Conservation (phyloP, 1,140 invertebrate species). For the Papilio glaucus region DNA sequence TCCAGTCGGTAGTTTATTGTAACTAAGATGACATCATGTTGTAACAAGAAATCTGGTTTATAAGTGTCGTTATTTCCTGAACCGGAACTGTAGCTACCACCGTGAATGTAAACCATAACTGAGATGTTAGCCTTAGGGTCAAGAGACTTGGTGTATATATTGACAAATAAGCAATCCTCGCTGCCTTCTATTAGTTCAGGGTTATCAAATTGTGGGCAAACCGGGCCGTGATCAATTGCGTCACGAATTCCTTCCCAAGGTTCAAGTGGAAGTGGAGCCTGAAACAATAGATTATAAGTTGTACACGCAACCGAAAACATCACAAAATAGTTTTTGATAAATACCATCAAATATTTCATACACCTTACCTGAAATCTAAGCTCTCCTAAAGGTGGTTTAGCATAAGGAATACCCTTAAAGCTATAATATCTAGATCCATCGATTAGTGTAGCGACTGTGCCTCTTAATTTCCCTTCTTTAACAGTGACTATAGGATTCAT, state of each 20-base stretch:
- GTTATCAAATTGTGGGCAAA: slow-evolving; percentile 51
- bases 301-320: neutral
- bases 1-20: slow-evolving; percentile 88
- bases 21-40: slow-evolving; percentile 86
- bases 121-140: slow-evolving; percentile 42
- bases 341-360: neutral
- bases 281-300: slow-evolving; percentile 35
- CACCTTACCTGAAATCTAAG: slow-evolving; percentile 31
- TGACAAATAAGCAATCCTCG: slow-evolving; percentile 39
- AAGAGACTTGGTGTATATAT: slow-evolving; percentile 50
- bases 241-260: slow-evolving; percentile 53
- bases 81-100: slow-evolving; percentile 84
- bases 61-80: slow-evolving; percentile 79
- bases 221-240: slow-evolving; percentile 51
- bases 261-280: slow-evolving; percentile 52
- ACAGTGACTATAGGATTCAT: slow-evolving; percentile 29
- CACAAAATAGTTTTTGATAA: neutral
- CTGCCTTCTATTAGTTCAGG: slow-evolving; percentile 24
- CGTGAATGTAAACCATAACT: slow-evolving; percentile 85
- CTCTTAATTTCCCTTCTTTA: slow-evolving; percentile 30
- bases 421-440: slow-evolving; percentile 30
- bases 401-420: slow-evolving; percentile 29
- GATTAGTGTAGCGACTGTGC: neutral
- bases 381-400: slow-evolving; percentile 1
- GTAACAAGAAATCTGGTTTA: slow-evolving; percentile 85